Conservation (phyloP, 2,888 invertebrate species). For the Troilus luridus region DNA sequence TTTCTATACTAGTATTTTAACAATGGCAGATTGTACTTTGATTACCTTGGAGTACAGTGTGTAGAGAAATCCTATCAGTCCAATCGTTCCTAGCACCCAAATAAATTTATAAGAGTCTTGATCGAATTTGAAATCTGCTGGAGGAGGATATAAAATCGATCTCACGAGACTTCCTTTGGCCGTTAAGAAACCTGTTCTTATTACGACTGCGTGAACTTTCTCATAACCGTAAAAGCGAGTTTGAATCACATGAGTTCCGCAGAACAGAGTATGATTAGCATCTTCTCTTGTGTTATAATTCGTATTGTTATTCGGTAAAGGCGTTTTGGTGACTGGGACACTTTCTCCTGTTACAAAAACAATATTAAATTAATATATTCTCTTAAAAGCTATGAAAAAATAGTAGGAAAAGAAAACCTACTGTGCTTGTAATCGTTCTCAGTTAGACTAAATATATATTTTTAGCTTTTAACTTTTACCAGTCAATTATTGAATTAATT, state of each 20-base stretch:
- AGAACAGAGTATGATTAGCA: constrained; percentile 88
- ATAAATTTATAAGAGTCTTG: constrained; percentile 77
- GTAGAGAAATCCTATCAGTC: constrained; percentile 72
- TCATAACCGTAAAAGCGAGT: constrained; percentile 84
- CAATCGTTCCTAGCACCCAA: constrained; percentile 71
- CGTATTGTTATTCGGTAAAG: constrained; percentile 74
- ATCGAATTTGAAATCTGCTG: constrained; percentile 83
- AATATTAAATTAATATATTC: constrained; percentile 32
- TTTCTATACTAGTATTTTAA: not conserved
- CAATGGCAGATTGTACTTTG: not conserved
- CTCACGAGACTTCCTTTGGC: constrained; percentile 84
- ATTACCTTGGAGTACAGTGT: constrained; percentile 73
- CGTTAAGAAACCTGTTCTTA: constrained; percentile 76
- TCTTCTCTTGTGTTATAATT: constrained; percentile 82
- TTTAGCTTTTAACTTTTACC: no score
- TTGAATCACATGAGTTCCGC: constrained; percentile 91
- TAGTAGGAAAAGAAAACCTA: not conserved
- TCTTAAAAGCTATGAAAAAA: not conserved
- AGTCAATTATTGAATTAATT: no score
- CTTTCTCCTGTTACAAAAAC: constrained; percentile 81
- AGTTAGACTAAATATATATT: no score
- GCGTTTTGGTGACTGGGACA: constrained; percentile 91
- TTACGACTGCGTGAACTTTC: constrained; percentile 72
- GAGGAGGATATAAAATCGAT: constrained; percentile 84
- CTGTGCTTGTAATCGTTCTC: no score